phyloP scores from a whole-genome alignment of 2,113 vertebrate genomes.

The Bos indicus region DNA sequence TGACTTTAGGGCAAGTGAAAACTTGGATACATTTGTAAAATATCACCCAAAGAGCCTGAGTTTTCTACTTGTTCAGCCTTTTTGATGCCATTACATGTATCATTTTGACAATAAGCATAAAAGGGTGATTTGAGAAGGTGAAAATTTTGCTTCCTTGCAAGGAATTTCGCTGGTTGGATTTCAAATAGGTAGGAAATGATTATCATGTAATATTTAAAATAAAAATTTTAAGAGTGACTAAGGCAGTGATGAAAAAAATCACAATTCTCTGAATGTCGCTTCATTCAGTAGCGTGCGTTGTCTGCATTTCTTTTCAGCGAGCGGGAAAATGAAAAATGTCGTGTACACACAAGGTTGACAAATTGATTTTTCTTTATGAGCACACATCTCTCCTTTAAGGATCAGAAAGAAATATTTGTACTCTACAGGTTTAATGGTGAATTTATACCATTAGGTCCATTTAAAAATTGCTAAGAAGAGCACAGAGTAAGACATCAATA shows the following conservation, averaged over 20 bases:
- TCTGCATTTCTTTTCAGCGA: constrained; percentile 38
- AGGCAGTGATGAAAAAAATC: constrained; percentile 3
- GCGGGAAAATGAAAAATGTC: constrained; percentile 57
- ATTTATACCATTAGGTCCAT: constrained; percentile 49
- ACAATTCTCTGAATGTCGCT: constrained; percentile 40
- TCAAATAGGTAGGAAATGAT: constrained; percentile 12
- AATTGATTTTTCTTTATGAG: constrained; percentile 62
- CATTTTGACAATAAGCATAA: constrained; percentile 14
- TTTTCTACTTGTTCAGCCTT: neutral
- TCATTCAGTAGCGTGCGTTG: neutral
- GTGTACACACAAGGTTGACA: constrained; percentile 45
- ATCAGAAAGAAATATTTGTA: constrained; percentile 49
- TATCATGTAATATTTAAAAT: constrained; percentile 47
- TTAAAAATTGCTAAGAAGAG: constrained; percentile 57
- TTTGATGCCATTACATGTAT: neutral
- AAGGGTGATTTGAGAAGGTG: neutral
- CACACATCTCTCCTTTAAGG: constrained; percentile 41
- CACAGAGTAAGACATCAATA: constrained; percentile 42
- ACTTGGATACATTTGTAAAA: constrained; percentile 5
- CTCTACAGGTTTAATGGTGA: constrained; percentile 38
- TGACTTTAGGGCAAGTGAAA: neutral
- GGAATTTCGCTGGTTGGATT: constrained; percentile 35
- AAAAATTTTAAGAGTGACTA: constrained; percentile 39
- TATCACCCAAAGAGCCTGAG: neutral
- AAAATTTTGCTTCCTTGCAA: constrained; percentile 31